Base-by-base conservation (phyloP, 1,140 invertebrate genomes). In the Macrobrachium nipponense region DNA sequence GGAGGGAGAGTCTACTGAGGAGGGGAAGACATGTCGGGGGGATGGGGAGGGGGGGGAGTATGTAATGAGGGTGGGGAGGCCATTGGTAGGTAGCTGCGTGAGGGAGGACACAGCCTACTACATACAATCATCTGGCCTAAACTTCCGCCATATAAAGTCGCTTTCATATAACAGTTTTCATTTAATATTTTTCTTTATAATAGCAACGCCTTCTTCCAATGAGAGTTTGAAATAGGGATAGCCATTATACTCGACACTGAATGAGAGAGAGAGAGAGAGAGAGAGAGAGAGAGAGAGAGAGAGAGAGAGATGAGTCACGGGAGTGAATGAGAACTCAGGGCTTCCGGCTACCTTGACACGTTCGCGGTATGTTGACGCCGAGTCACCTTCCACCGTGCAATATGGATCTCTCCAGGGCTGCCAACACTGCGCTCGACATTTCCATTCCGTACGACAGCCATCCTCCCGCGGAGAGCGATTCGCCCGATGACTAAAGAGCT, bases 301-400 rank as follows among this genome's bases (percentile, higher is more conserved):
- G 64, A 43, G 43, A n/a, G 27, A 36, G 80, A 7, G 23, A 10
- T 20, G 64, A 60, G 61, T 58, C 18, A 36, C 27, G 44, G 8
- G 72, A 62, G 72, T 58, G 70, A 18, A n/a, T 23, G 51, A 73
- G 15, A 43, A 62, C 51, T 27, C 17, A 43, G 81, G 58, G 44
- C 58, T 77, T 83, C 82, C 60, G 72, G 73, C 44, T 66, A 72
- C 82, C 82, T 83, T 83, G 82, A 77, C 82, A 83, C 82, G 73
- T 77, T 83, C 61, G 15, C 59, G 44, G 60, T 43, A n/a, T 59
- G 51, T 59, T 60, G 75, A 59, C 20, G 77, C 44, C 75, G 51
- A 76, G 81, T 76, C 72, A 76, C 81, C 81, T 82, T 82, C 59
- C 60, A 75, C 36, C 81, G 73, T 83, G 82, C 82, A 83, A 83